Base-by-base conservation (phyloP, 1,140 invertebrate genomes). In the Polyergus mexicanus region DNA sequence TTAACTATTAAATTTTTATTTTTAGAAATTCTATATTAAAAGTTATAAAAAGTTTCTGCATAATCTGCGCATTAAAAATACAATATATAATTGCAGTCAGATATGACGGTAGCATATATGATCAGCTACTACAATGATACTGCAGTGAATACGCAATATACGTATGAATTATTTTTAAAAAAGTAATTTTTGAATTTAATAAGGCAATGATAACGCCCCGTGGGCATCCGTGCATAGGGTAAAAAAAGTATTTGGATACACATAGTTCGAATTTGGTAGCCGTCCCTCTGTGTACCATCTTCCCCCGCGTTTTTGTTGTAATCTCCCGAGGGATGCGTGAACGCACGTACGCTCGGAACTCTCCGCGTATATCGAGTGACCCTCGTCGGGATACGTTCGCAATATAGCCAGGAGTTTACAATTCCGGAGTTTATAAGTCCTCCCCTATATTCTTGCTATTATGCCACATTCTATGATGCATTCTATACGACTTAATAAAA, bases 301-400 rank as follows among this genome's bases (percentile, higher is more conserved):
- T 85, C 83, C 63, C 78, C 47, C 69, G 62, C 84, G 68, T 88
- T 89, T 87, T 88, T 84, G 74, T 88, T 88, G 88, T 85, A 89
- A 88, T 89, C 86, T 89, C 88, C 68, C 62, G 56, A 81, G 81
- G 68, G 63, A 72, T 28, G 74, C 47, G 51, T 75, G 68, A 74
- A 62, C 75, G 71, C 87, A 86, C 87, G 85, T 88, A 86, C 85
- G 35, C 84, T 81, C 71, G 69, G 41, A 69, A 60, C 75, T 22
- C 51, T 54, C 51, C 44, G 32, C 28, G 32, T 75, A 35, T 72
- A 86, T 77, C 63, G 81, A 71, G 77, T 62, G 66, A 68, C 68
- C 69, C 80, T 81, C 62, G 28, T 38, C 66, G 28, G 10, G n/a
- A 78, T 80, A 81, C 68, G 60, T n/a, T 75, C 54, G 78, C 78